Base-by-base conservation (phyloP, 2,888 invertebrate species). In the Bombylius major region DNA sequence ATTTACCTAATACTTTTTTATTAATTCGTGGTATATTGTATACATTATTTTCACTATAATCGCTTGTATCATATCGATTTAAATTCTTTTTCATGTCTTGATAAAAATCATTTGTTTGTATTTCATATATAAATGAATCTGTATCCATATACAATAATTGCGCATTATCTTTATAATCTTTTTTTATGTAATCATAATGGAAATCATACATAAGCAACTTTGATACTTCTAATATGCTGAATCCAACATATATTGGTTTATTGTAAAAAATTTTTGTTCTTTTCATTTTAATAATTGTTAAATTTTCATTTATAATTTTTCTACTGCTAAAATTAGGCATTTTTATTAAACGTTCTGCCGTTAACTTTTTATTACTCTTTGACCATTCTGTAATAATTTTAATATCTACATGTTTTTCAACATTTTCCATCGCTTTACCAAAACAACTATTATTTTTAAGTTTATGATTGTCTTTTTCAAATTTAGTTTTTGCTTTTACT, bases 161-260 rank as follows among this genome's bases (percentile, higher is more conserved):
- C 3, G 23, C 23, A 23, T 23, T 23, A 23, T 23, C 23, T 23
- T 33, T 3, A 31, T 33, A 33, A 14, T 48, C 4, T 48, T 31
- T 9, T 14, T 50, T 45, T 34, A 61, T 57, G 47, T 56, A 55
- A 12, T 55, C 39, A 56, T 59, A 58, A 50, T 62, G 59, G 45
- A 62, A 62, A 9, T 58, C 51, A 46, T 62, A 62, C 45, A 62
- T 53, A 23, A 23, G 23, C 23, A 23, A 23, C 54, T 62, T 63
- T 9, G 55, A 56, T 13, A 62, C 51, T 11, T 63, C 63, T 5
- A 58, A 50, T 31, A 64, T 54, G 32, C 51, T 47, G 34, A 61
- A 58, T 3, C 62, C 59, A 6, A 56, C 49, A 56, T 59, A 61
- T 9, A 61, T 59, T 7, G 61, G 61, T 56, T 62, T 63, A 52